Evolutionary conservation across 2,797 vertebrate genomes (phyloP).

Genomic region (Coluber constrictor): DNA sequence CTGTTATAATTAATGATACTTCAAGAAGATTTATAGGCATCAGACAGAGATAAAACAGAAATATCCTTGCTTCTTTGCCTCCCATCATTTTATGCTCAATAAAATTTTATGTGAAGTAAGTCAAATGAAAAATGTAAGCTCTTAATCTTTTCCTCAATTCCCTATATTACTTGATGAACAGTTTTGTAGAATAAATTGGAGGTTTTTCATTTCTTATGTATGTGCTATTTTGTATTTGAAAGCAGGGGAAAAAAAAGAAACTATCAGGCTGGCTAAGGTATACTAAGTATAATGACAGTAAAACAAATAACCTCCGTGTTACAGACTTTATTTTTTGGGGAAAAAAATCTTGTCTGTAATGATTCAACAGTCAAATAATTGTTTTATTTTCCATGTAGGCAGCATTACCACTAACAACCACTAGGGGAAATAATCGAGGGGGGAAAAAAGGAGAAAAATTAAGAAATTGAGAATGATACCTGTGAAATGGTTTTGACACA

Average conservation of each 20-base stretch:
- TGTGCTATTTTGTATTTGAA: constrained; percentile 58
- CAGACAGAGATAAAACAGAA: constrained; percentile 71
- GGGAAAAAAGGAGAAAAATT: too few relatives aligned
- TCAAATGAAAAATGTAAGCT: constrained; percentile 72
- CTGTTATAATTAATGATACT: constrained; percentile 68
- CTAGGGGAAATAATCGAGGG: not conserved
- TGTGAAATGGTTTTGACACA: not conserved
- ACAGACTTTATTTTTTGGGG: not conserved
- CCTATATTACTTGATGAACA: constrained; percentile 67
- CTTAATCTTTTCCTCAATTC: constrained; percentile 69
- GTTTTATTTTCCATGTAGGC: not conserved
- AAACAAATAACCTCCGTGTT: constrained; percentile 1
- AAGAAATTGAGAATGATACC: not conserved
- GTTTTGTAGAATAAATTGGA: constrained; percentile 66
- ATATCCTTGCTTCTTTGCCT: constrained; percentile 67
- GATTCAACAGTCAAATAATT: not conserved
- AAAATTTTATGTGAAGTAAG: constrained; percentile 74
- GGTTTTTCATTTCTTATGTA: constrained; percentile 56
- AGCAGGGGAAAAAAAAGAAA: constrained; percentile 44
- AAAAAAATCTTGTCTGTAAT: not conserved
- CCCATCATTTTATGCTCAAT: constrained; percentile 68
- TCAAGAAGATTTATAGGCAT: constrained; percentile 69
- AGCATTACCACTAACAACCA: not conserved
- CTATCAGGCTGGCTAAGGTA: constrained; percentile 30
- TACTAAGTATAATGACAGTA: not conserved